Conservation (phyloP, 2,113 vertebrate genomes). For the Eurypyga helias region DNA sequence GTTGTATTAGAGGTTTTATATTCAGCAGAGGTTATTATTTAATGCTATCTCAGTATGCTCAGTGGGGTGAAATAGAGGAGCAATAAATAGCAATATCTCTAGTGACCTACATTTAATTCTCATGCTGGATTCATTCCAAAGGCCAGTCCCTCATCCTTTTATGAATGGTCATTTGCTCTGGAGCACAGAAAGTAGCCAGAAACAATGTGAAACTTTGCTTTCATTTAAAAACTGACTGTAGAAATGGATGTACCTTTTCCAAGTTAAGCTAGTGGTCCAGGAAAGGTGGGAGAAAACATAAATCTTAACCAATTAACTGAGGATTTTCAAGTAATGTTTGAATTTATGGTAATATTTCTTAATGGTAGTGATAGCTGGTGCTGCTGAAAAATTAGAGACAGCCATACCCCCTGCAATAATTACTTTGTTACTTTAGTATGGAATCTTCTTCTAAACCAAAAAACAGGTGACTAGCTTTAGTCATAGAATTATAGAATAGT, state of each 20-base stretch:
- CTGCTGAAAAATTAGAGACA: background rate
- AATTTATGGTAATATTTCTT: background rate
- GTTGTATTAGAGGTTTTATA: background rate
- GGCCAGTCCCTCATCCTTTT: background rate
- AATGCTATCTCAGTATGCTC: background rate
- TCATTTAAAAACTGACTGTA: background rate
- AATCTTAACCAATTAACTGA: background rate
- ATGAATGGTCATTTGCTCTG: background rate
- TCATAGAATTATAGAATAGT: too few relatives aligned
- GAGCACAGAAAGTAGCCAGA: background rate
- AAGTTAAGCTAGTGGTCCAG: background rate
- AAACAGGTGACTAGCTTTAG: rapidly evolving
- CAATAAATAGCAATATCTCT: background rate
- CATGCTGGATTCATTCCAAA: background rate
- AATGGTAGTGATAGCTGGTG: background rate
- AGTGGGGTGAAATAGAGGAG: background rate
- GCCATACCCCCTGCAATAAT: background rate
- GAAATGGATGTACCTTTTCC: background rate
- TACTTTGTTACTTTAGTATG: background rate
- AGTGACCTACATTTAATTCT: background rate
- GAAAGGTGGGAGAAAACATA: background rate
- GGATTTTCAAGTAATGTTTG: background rate
- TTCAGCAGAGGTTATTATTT: background rate
- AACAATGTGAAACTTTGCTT: background rate
- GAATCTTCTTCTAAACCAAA: background rate